Evolutionary conservation across 2,797 vertebrate species (phyloP).

Genomic region (Phalanger gymnotis): DNA sequence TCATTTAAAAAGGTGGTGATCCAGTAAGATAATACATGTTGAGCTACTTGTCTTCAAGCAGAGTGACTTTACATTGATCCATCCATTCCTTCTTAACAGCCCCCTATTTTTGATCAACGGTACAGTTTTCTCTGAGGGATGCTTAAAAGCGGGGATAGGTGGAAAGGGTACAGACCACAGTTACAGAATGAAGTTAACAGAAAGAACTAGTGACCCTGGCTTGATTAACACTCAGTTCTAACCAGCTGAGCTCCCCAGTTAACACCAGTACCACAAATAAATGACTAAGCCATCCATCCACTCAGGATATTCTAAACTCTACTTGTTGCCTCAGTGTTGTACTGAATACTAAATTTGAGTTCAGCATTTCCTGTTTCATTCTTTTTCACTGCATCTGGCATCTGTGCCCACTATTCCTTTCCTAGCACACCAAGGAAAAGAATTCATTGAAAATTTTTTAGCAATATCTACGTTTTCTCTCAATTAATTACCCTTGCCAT

Average conservation of each 20-base stretch:
- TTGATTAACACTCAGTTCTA: background rate
- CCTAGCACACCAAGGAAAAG: background rate
- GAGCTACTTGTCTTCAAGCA: background rate
- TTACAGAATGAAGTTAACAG: background rate
- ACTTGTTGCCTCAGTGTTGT: background rate
- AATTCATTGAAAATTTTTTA: background rate
- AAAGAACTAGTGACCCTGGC: background rate
- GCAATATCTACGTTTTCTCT: slow-evolving; percentile 5
- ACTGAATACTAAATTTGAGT: background rate
- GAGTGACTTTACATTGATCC: background rate
- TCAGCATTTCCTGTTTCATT: background rate
- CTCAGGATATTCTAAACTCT: background rate
- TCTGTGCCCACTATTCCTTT: background rate
- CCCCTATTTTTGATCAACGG: background rate
- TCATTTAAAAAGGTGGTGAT: background rate
- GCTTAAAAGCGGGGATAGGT: background rate
- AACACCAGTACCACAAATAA: background rate
- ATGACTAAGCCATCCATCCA: background rate
- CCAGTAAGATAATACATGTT: background rate
- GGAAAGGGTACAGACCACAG: background rate
- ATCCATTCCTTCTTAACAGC: background rate
- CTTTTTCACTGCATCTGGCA: background rate
- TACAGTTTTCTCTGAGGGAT: background rate
- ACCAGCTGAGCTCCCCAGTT: background rate
- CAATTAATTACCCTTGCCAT: background rate